Evolutionary conservation across 2,888 invertebrate genomes (phyloP), one percentile per base, ranked within the genome.

Genomic region (Dromius quadrimaculatus): DNA sequence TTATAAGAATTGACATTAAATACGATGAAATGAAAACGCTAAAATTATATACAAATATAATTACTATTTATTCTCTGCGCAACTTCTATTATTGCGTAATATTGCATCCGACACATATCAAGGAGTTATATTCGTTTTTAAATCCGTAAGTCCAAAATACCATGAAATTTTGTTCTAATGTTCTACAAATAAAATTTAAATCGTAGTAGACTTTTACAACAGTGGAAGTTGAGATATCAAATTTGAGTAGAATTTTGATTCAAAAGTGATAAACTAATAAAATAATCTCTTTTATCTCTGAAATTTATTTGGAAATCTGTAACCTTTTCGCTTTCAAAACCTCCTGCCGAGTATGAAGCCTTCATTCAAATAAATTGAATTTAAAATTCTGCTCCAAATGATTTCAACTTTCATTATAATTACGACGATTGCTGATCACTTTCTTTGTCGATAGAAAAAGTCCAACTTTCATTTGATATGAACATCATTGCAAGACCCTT

Each of bases 41-140:
- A 8, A 54, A 54, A 54, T 54, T 54, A 23, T n/a, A n/a, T 54
- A 54, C 23, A 23, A 54, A 28, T 15, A 28, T 23, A 54, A 54
- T 11, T 54, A 13, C 50, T 28, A 9, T 54, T 54, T 15, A 41
- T 15, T 41, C 41, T 11, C 41, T 41, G 11, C 15, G 50, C 45
- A 19, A 20, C 28, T 54, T 54, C 28, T 28, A 54, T 23, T 54
- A 54, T 54, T 54, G 50, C 11, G 50, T 28, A 54, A 54, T 54
- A 6, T 54, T 54, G 28, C 50, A 17, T 54, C 50, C 28, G 50
- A 54, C 50, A 54, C 28, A 54, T 15, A 32, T 54, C 50, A 54
- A 15, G 23, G 28, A 54, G 23, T 23, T 47, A 47, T 47, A 2
- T 23, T 13, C n/a, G 22, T 47, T 47, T 47, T 47, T 22, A n/a